Conservation (phyloP, 2,113 vertebrate genomes). For the Xiphophorus maculatus region DNA sequence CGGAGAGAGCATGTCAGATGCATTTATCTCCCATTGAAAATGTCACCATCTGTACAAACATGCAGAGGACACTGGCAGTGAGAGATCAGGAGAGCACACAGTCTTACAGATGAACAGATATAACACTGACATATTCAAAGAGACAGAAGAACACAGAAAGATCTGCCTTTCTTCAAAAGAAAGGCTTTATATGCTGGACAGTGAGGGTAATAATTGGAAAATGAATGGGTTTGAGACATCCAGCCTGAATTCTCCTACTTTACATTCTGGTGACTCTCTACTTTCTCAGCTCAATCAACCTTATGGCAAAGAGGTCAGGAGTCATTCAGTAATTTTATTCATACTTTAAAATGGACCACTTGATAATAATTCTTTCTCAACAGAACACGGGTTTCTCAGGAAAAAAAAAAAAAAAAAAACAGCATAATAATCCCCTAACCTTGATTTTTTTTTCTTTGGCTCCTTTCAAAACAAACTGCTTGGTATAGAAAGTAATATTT, state of each 20-base stretch:
- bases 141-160: background rate
- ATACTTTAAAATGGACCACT: constrained; percentile 9
- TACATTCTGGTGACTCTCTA: constrained; percentile 7
- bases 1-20: constrained; percentile 10
- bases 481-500: background rate
- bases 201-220: constrained; percentile 19
- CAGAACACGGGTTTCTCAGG: background rate
- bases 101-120: constrained; percentile 36
- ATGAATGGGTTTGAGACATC: constrained; percentile 15
- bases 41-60: constrained; percentile 43
- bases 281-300: constrained; percentile 25
- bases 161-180: background rate
- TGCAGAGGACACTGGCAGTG: constrained; percentile 20
- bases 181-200: constrained; percentile 12
- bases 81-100: constrained; percentile 20
- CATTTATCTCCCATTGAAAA: constrained; percentile 41
- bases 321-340: constrained; percentile 18
- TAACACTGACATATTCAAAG: constrained; percentile 12
- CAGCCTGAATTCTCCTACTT: constrained; percentile 17
- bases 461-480: background rate
- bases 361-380: background rate
- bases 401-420: background rate
- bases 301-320: constrained; percentile 25
- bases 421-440: background rate
- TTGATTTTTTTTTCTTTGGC: no score